phyloP scores from a whole-genome alignment of 2,797 vertebrate genomes.

The Triplophysa bombifrons region DNA sequence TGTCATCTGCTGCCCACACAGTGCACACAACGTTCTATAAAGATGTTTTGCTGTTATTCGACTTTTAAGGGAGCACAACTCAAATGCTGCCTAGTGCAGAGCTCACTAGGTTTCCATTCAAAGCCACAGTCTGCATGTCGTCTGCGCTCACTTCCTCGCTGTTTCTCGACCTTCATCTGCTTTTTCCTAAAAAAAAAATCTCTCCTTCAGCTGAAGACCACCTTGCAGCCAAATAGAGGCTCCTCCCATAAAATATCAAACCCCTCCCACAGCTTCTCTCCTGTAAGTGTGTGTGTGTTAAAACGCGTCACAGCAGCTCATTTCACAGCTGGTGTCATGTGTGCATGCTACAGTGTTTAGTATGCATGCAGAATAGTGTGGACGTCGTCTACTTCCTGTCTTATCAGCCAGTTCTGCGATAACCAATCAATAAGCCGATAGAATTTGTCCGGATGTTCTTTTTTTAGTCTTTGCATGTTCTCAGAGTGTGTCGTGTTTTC shows the following conservation, averaged over 20 bases:
- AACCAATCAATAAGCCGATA: too few species aligned
- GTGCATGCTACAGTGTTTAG: conserved; percentile 13
- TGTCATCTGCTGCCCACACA: too few species aligned
- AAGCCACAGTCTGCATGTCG: not conserved
- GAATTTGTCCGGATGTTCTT: not conserved
- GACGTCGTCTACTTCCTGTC: not conserved
- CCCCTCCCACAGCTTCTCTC: conserved; percentile 62
- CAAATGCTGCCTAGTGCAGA: not conserved
- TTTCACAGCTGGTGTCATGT: not conserved
- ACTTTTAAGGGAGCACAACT: not conserved
- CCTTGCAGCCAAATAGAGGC: conserved; percentile 72
- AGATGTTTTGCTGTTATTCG: not conserved
- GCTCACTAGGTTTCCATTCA: not conserved
- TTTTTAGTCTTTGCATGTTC: not conserved
- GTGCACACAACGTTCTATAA: too few species aligned
- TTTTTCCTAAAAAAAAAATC: conserved; percentile 21
- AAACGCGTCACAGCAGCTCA: not conserved
- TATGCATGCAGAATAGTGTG: conserved; percentile 28
- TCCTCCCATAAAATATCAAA: conserved; percentile 67
- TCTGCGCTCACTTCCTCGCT: not conserved
- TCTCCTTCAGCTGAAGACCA: conserved; percentile 79
- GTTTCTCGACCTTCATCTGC: not conserved
- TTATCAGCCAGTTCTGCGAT: too few species aligned
- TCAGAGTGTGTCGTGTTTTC: not conserved
- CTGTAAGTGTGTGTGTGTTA: conserved; percentile 76